These are phyloP conservation scores for Drosophila incognita DNA, from an alignment of 2,888 invertebrate species.

Conservation along the genomic window DNA sequence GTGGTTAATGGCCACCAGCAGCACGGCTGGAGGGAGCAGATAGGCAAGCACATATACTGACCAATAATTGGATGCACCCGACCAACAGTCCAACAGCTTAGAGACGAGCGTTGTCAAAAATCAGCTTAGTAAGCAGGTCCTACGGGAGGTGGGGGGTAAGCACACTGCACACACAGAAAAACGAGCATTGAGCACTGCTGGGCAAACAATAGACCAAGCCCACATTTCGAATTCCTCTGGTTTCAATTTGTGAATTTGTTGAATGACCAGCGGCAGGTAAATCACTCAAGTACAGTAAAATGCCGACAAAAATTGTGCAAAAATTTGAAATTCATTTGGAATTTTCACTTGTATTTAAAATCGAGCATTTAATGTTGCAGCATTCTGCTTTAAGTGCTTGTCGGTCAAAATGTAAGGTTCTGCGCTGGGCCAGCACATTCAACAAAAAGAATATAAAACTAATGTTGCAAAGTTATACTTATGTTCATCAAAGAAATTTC, in stretches of 20 bases:
- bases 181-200: neutral
- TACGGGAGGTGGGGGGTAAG: neutral
- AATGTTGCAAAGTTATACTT: neutral
- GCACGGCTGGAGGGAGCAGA: neutral
- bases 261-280: neutral
- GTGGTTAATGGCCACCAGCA: slow-evolving; percentile 54
- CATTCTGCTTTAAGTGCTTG: neutral
- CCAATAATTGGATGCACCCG: slow-evolving; percentile 63
- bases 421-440: neutral
- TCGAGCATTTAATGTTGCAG: no score
- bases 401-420: neutral
- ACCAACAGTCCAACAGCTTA: slow-evolving; percentile 34
- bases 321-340: neutral
- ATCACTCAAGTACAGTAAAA: neutral
- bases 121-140: slow-evolving; percentile 29
- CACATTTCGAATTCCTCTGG: no score
- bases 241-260: neutral
- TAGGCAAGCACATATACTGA: slow-evolving; percentile 16
- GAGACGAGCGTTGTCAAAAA: slow-evolving; percentile 54
- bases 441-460: neutral
- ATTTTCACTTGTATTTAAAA: neutral
- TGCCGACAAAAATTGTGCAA: neutral
- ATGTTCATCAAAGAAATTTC: neutral
- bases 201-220: slow-evolving; percentile 13
- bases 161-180: slow-evolving; percentile 28